Percentiles rank a stretch among this genome's conserved stretches.
phyloP scores from a whole-genome alignment of 2,888 invertebrate species.

The Tenthredo mesomela region DNA sequence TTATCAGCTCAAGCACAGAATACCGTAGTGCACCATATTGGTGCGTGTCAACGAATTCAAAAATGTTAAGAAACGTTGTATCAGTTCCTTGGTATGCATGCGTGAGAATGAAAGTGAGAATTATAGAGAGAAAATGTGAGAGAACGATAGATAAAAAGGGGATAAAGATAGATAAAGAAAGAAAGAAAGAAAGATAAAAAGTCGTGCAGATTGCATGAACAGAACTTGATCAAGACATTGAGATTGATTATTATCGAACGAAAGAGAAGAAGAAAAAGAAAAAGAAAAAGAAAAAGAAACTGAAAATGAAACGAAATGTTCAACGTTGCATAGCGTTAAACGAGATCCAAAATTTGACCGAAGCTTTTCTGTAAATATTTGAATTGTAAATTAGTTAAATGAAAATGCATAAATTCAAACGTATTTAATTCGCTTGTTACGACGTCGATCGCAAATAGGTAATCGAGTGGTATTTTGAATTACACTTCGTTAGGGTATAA shows the following conservation, averaged over 20 bases:
- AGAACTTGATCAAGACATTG: background rate
- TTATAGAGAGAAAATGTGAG: background rate
- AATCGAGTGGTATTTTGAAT: slow-evolving; percentile 25
- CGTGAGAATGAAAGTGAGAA: slow-evolving; percentile 36
- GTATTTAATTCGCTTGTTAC: slow-evolving; percentile 41
- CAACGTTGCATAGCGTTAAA: background rate
- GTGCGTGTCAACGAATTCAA: slow-evolving; percentile 65
- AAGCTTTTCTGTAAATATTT: slow-evolving; percentile 43
- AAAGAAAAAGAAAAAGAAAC: background rate
- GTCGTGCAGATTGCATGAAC: background rate
- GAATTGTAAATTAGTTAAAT: slow-evolving; percentile 40
- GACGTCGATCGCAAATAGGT: slow-evolving; percentile 19
- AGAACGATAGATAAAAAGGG: slow-evolving; percentile 41
- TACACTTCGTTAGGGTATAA: slow-evolving; percentile 50
- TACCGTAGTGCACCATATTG: slow-evolving; percentile 75
- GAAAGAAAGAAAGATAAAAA: slow-evolving; percentile 10
- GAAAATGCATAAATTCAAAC: slow-evolving; percentile 9
- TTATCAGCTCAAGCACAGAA: slow-evolving; percentile 55
- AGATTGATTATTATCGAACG: background rate
- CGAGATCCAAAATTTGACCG: slow-evolving; percentile 27
- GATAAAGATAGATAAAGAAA: background rate
- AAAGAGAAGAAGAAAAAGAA: background rate
- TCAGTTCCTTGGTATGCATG: slow-evolving; percentile 53
- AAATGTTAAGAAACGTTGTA: slow-evolving; percentile 42
- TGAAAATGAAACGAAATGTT: background rate